Evolutionary conservation across 1,140 invertebrate genomes (phyloP).

Genomic region (Littorina saxatilis): DNA sequence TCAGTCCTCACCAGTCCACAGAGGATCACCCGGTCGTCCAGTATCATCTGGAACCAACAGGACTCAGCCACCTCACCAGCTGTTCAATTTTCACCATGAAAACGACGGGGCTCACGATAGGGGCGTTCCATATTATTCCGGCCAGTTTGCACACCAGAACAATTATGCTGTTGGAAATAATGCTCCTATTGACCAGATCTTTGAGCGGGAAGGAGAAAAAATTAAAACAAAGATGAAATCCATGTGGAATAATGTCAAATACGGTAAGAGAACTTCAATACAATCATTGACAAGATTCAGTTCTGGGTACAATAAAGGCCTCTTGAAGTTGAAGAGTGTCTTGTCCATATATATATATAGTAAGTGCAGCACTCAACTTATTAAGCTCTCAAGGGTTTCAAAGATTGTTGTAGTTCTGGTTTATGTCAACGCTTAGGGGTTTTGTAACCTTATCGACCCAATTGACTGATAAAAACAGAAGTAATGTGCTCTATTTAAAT

Average conservation of each 20-base stretch:
- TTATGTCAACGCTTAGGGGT: no score
- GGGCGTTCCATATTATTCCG: neutral
- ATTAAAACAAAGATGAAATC: slow-evolving; percentile 88
- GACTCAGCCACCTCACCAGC: neutral
- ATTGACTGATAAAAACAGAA: no score
- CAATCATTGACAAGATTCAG: no score
- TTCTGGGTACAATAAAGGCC: no score
- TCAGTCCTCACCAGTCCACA: neutral
- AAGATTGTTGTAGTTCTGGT: no score
- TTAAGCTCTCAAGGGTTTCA: no score
- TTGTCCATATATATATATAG: neutral
- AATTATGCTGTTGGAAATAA: slow-evolving; percentile 25
- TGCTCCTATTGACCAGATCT: slow-evolving; percentile 40
- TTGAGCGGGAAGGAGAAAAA: slow-evolving; percentile 79
- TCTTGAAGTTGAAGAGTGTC: no score
- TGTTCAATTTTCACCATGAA: neutral
- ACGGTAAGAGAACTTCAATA: slow-evolving; percentile 82
- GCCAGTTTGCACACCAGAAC: slow-evolving; percentile 39
- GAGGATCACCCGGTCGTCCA: neutral
- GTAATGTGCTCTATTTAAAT: no score
- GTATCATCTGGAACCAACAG: neutral
- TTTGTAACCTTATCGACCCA: no score
- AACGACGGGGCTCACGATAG: neutral
- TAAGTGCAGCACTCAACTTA: no score
- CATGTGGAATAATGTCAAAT: slow-evolving; percentile 94